Percentiles rank a stretch among this genome's conserved stretches.
phyloP scores from a whole-genome alignment of 2,113 vertebrate species.

The Rhinoderma darwinii region DNA sequence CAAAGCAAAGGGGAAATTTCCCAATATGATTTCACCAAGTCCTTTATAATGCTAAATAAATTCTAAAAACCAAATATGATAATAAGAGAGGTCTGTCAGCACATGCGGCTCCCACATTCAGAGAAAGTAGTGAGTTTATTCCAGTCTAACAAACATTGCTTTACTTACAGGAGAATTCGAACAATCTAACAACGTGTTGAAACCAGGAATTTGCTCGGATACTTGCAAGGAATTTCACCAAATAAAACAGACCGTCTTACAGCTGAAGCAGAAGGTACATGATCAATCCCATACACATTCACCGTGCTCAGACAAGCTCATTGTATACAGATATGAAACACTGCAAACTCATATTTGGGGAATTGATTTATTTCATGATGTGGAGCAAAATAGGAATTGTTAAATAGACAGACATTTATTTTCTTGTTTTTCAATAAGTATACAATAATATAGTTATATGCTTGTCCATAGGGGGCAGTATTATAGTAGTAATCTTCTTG shows the following conservation, averaged over 20 bases:
- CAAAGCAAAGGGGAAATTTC: background rate
- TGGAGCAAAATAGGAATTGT: background rate
- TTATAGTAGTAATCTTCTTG: constrained; percentile 1
- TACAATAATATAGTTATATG: no score
- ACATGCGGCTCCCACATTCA: background rate
- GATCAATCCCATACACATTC: background rate
- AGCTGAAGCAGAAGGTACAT: constrained; percentile 93
- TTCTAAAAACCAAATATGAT: background rate
- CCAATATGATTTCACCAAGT: background rate
- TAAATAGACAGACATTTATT: background rate
- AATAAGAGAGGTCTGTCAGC: background rate
- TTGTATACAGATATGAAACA: constrained; percentile 24
- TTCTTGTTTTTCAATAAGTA: background rate
- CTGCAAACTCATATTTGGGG: background rate
- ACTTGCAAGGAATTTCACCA: constrained; percentile 94
- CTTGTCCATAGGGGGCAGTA: background rate
- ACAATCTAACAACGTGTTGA: constrained; percentile 83
- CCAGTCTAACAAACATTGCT: constrained; percentile 38
- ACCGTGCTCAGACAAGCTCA: background rate
- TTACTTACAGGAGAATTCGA: constrained; percentile 78
- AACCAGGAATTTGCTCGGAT: constrained; percentile 83
- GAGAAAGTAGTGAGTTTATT: constrained; percentile 3
- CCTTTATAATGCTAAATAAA: no score
- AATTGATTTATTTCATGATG: background rate
- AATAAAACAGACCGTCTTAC: constrained; percentile 90